A percentile compares a stretch with the other conserved stretches of the same genome.
phyloP scores from a whole-genome alignment of 1,140 invertebrate species.

The Oppia nitens region DNA sequence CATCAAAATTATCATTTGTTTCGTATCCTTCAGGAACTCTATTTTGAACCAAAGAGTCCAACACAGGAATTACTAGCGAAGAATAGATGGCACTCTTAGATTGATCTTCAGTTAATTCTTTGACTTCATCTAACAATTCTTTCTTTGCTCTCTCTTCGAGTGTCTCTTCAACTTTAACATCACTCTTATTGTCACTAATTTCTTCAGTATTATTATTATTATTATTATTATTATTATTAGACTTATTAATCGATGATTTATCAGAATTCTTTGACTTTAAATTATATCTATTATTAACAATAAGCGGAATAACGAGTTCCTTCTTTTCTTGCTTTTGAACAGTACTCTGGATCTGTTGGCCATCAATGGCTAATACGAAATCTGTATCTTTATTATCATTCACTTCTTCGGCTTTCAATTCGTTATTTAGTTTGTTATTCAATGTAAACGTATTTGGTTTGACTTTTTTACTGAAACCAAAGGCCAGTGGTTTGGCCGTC shows the following conservation, averaged over 20 bases:
- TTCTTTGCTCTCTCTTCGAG: constrained; percentile 26
- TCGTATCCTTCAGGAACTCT: constrained; percentile 34
- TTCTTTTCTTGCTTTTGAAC: constrained; percentile 20
- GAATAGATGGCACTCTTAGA: constrained; percentile 24
- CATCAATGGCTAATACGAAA: constrained; percentile 17
- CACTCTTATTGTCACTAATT: constrained; percentile 15
- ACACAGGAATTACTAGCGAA: constrained; percentile 27
- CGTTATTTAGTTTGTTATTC: background rate
- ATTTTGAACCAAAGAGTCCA: constrained; percentile 28
- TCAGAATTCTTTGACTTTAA: constrained; percentile 5
- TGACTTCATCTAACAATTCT: constrained; percentile 29
- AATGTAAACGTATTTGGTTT: too few species aligned
- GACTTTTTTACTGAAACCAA: background rate
- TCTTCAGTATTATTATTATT: constrained; percentile 16
- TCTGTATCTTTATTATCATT: constrained; percentile 14
- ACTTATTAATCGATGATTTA: constrained; percentile 17
- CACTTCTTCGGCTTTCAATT: background rate
- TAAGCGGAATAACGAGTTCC: constrained; percentile 32
- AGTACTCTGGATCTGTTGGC: constrained; percentile 16
- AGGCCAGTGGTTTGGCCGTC: background rate
- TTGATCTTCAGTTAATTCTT: constrained; percentile 24
- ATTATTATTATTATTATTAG: constrained; percentile 20
- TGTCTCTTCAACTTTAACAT: too few species aligned
- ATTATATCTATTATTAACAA: constrained; percentile 28
- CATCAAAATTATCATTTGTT: constrained; percentile 33